A percentile compares a stretch with the other conserved stretches of the same genome.
These are phyloP conservation scores for Eupithecia tripunctaria DNA, from an alignment of 2,888 invertebrate species.

Conservation along the genomic window DNA sequence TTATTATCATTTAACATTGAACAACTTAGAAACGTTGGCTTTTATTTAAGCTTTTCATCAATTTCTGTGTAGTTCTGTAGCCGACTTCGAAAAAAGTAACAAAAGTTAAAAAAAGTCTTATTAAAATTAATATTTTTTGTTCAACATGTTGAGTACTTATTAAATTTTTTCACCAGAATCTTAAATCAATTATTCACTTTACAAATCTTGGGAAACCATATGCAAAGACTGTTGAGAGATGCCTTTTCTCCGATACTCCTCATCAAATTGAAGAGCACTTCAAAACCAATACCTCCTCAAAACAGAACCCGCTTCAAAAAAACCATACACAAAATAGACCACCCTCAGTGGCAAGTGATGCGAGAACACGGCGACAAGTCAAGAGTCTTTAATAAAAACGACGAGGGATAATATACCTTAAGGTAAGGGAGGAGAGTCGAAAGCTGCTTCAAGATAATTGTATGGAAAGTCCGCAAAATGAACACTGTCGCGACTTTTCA, in stretches of 20 bases:
- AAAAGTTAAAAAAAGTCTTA: no score
- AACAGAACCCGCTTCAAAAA: conserved; percentile 47
- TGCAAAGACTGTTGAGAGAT: neutral
- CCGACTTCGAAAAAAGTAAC: no score
- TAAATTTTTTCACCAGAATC: neutral
- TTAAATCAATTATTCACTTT: neutral
- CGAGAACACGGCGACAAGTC: conserved; percentile 73
- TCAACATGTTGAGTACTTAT: neutral
- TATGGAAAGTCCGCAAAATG: conserved; percentile 71
- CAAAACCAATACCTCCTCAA: conserved; percentile 33
- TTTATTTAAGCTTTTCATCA: no score
- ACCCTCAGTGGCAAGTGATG: conserved; percentile 73
- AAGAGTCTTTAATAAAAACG: conserved; percentile 65
- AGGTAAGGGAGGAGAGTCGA: conserved; percentile 24
- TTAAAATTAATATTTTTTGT: no score
- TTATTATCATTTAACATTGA: no score
- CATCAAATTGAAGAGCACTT: conserved; percentile 33
- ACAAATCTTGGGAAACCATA: neutral
- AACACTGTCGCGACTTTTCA: conserved; percentile 79
- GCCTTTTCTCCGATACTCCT: conserved; percentile 15
- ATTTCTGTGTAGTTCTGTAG: no score
- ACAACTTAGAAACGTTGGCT: no score
- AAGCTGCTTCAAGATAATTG: conserved; percentile 38
- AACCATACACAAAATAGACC: conserved; percentile 59
- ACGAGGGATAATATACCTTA: conserved; percentile 51